A percentile compares a stretch with the other conserved stretches of the same genome.
These are phyloP conservation scores for Octonoba sinensis DNA, from an alignment of 2,888 invertebrate genomes.

Conservation along the genomic window DNA sequence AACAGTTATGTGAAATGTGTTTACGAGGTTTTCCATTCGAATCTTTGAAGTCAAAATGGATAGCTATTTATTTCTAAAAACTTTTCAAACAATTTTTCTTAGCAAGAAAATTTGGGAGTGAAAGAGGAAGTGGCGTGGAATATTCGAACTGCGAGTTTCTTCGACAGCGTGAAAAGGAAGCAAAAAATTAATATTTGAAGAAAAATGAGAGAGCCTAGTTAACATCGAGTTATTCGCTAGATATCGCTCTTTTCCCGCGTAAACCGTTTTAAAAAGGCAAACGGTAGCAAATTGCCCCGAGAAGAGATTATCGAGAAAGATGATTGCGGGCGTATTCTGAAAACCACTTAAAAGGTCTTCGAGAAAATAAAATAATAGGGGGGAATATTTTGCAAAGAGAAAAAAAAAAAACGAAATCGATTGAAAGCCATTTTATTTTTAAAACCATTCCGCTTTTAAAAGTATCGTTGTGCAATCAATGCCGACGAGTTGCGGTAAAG, in stretches of 20 bases:
- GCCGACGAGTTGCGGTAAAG: constrained; percentile 44
- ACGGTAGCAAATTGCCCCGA: constrained; percentile 51
- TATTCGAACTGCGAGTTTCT: neutral
- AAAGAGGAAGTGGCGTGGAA: neutral
- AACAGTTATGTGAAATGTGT: too few species aligned
- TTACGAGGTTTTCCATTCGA: too few species aligned
- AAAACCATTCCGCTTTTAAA: constrained; percentile 21
- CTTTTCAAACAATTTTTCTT: neutral
- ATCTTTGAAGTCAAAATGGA: neutral
- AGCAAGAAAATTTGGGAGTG: neutral
- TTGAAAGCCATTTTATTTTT: constrained; percentile 54
- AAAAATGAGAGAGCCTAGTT: constrained; percentile 29
- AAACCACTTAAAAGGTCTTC: constrained; percentile 54
- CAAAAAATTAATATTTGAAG: constrained; percentile 19
- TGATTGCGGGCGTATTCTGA: constrained; percentile 43
- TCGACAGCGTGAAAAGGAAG: constrained; percentile 5
- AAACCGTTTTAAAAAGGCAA: constrained; percentile 42
- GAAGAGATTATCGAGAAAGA: constrained; percentile 57
- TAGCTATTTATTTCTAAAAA: neutral
- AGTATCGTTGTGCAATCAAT: constrained; percentile 46
- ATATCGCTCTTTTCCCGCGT: constrained; percentile 28
- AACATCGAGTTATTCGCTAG: constrained; percentile 32
- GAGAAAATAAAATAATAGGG: constrained; percentile 38
- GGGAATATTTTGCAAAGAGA: constrained; percentile 10
- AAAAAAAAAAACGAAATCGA: constrained; percentile 34